Percentiles rank a stretch among this genome's conserved stretches.
Evolutionary conservation across 2,888 invertebrate genomes (phyloP).

Genomic region (Cerastis rubricosa): DNA sequence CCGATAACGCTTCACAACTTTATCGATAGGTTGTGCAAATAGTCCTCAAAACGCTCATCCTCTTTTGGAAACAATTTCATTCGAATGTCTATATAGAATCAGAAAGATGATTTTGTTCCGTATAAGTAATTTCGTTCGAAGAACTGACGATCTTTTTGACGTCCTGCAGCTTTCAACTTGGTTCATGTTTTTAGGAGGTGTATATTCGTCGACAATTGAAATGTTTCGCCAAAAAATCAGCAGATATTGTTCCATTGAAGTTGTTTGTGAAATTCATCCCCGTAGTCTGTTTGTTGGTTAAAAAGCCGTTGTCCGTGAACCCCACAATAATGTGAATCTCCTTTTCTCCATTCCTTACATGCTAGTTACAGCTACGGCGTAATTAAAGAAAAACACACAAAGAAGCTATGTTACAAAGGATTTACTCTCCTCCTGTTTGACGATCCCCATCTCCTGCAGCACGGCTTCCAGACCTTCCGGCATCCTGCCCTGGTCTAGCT

Average conservation of each 20-base stretch:
- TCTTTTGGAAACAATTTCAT: background rate
- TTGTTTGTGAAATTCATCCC: background rate
- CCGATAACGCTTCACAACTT: background rate
- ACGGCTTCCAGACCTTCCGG: conserved; percentile 95
- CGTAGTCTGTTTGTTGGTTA: background rate
- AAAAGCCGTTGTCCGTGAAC: conserved; percentile 2
- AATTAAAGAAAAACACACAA: conserved; percentile 21
- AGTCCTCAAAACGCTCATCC: background rate
- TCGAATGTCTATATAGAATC: background rate
- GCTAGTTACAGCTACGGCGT: conserved; percentile 23
- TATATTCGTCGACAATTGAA: background rate
- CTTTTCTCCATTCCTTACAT: conserved; percentile 35
- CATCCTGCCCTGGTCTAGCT: conserved; percentile 95
- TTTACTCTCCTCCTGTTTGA: conserved; percentile 92
- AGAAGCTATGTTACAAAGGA: conserved; percentile 72
- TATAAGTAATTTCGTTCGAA: background rate
- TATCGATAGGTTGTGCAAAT: background rate
- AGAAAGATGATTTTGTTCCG: background rate
- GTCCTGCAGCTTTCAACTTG: background rate
- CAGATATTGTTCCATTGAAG: background rate
- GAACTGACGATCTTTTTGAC: background rate
- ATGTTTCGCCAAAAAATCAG: background rate
- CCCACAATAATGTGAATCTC: conserved; percentile 42
- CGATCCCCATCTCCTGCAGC: conserved; percentile 93
- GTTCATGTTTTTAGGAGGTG: background rate